Conservation (phyloP, 2,888 invertebrate species). For the Euzophera pinguis region DNA sequence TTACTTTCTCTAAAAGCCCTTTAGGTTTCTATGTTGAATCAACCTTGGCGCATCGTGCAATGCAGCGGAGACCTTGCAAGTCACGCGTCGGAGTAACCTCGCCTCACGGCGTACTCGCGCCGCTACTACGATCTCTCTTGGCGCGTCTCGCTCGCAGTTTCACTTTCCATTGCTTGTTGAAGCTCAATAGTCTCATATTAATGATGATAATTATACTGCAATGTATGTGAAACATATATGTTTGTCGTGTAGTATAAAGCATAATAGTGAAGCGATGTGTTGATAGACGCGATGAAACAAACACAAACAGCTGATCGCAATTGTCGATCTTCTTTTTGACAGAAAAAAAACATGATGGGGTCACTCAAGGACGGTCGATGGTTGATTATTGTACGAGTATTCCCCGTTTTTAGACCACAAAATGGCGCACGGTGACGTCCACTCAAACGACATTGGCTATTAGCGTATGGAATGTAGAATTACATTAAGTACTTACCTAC, state of each 20-base stretch:
- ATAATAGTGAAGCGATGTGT: slow-evolving; percentile 47
- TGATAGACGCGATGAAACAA: slow-evolving; percentile 70
- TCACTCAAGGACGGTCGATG: slow-evolving; percentile 70
- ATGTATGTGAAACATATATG: slow-evolving; percentile 29
- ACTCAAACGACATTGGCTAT: slow-evolving; percentile 29
- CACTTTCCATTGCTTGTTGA: slow-evolving; percentile 48
- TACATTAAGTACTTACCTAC: background rate
- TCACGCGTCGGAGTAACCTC: slow-evolving; percentile 80
- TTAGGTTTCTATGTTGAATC: slow-evolving; percentile 61
- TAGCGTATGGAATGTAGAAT: slow-evolving; percentile 7
- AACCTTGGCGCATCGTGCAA: slow-evolving; percentile 80
- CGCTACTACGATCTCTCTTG: slow-evolving; percentile 52
- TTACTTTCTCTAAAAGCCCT: slow-evolving; percentile 29
- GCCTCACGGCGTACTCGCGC: slow-evolving; percentile 70
- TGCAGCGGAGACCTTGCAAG: slow-evolving; percentile 80
- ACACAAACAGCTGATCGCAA: slow-evolving; percentile 75
- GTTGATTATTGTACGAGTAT: slow-evolving; percentile 46
- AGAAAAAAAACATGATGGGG: slow-evolving; percentile 74
- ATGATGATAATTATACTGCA: slow-evolving; percentile 24
- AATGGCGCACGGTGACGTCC: slow-evolving; percentile 32
- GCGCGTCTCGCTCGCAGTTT: slow-evolving; percentile 24
- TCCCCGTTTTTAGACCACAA: slow-evolving; percentile 63
- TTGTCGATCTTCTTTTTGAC: slow-evolving; percentile 65
- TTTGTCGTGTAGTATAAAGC: slow-evolving; percentile 26
- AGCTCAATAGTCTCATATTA: background rate